A percentile compares a stretch with the other conserved stretches of the same genome.
phyloP scores from a whole-genome alignment of 2,888 invertebrate species.

The Hoplodrina blanda region DNA sequence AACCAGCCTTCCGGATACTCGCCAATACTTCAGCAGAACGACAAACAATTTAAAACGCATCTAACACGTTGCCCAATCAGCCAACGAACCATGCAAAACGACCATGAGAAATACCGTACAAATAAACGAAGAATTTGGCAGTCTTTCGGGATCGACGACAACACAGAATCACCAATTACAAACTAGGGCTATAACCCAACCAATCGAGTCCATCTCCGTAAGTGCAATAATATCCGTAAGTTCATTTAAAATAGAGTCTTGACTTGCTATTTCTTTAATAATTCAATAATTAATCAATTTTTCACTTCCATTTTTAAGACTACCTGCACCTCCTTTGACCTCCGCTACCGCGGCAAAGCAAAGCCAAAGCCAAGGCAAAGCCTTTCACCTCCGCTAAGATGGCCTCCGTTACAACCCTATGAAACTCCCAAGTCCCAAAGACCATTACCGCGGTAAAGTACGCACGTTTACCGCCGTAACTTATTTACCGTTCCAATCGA shows the following conservation, averaged over 20 bases:
- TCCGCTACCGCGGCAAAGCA: no score
- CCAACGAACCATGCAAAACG: conserved; percentile 23
- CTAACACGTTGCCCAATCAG: conserved; percentile 44
- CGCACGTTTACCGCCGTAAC: conserved; percentile 48
- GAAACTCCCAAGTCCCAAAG: neutral
- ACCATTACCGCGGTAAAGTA: conserved; percentile 36
- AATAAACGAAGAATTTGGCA: conserved; percentile 55
- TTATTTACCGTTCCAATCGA: conserved; percentile 49
- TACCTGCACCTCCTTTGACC: no score
- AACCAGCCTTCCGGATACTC: conserved; percentile 1
- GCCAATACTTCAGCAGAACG: conserved; percentile 29
- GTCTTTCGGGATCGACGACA: conserved; percentile 6
- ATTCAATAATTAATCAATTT: no score
- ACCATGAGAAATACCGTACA: conserved; percentile 25
- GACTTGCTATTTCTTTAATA: no score
- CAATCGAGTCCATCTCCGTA: no score
- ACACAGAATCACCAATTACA: conserved; percentile 39
- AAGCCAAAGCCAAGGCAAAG: no score
- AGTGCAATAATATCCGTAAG: no score
- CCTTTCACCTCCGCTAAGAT: no score
- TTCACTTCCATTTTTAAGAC: no score
- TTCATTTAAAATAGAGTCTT: no score
- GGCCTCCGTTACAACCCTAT: conserved; percentile 28
- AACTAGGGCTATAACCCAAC: no score
- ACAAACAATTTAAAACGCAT: conserved; percentile 53